Percentiles rank a stretch among this genome's conserved stretches.
These are phyloP conservation scores for Stichopus chloronotus DNA, from an alignment of 35 echinoderm and acorn worm genomes.

Conservation along the genomic window DNA sequence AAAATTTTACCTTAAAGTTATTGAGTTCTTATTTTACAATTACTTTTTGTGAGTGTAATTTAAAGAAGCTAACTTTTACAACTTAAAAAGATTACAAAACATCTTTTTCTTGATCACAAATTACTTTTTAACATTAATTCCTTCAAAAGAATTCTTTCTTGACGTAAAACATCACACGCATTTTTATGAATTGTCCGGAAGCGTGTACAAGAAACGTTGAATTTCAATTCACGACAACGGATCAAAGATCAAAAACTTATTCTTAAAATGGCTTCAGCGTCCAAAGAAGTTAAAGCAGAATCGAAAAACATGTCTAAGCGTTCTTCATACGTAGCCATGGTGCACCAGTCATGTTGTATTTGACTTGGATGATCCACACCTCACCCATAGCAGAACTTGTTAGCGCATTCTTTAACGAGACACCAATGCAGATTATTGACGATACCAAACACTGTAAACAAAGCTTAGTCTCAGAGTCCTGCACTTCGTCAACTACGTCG, in stretches of 20 bases:
- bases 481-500: slow-evolving; percentile 30
- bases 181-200: background rate
- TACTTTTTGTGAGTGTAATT: too few relatives aligned
- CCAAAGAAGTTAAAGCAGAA: slow-evolving; percentile 10
- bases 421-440: background rate
- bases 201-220: background rate
- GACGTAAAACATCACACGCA: background rate
- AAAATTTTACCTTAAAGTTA: too few relatives aligned
- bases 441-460: background rate
- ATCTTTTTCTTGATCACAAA: too few relatives aligned
- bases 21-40: too few relatives aligned
- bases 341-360: slow-evolving; percentile 41
- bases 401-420: slow-evolving; percentile 3
- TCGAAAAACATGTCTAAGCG: slow-evolving; percentile 51
- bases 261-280: background rate
- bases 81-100: too few relatives aligned
- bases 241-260: slow-evolving; percentile 6
- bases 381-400: slow-evolving; percentile 15
- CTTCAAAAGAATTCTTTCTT: background rate
- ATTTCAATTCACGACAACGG: background rate
- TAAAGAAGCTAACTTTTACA: too few relatives aligned
- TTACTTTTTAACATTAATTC: background rate
- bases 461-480: background rate
- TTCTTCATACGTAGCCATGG: slow-evolving; percentile 43
- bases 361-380: slow-evolving; percentile 48